Evolutionary conservation across 2,888 invertebrate species (phyloP), one percentile per base, ranked within the genome.

Genomic region (Papilio demoleus): DNA sequence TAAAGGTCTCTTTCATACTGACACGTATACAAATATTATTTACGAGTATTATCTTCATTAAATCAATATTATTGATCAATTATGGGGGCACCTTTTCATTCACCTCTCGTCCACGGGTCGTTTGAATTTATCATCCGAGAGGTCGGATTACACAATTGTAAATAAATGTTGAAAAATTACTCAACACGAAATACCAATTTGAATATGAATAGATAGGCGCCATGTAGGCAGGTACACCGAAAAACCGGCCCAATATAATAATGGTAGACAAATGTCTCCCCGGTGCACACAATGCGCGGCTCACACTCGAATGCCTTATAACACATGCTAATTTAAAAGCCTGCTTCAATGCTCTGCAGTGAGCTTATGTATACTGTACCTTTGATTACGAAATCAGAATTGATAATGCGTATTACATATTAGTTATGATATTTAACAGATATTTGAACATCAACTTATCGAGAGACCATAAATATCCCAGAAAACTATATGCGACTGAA

Each of bases 121-220:
- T 84, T 85, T 79, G 77, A 75, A 86, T 86, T 80, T 82, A 86
- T 85, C 82, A 85, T 81, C 72, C 75, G 71, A 79, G 72, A 79
- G 81, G 85, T 86, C 82, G 79, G 83, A 87, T 90, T 87, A 87
- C 87, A 89, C 87, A 88, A 89, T 88, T 87, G 86, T 87, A 86
- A 85, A 88, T 88, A 88, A 87, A 87, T 87, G 85, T 88, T 83
- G 50, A 83, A 86, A 88, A 89, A 88, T 90, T 89, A 89, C 88
- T 86, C 85, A 88, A 90, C 88, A 86, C 82, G 82, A 88, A 84
- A 85, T 82, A 82, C 79, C 79, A 81, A 92, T 92, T 92, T 91
- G 86, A 91, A 92, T 92, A 90, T 88, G 90, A 92, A 92, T 92
- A 86, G 89, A 79, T 85, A 88, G 85, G 91, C 92, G 92, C 92